Conservation (phyloP, 2,797 vertebrate species). For the Neopelma chrysocephalum region DNA sequence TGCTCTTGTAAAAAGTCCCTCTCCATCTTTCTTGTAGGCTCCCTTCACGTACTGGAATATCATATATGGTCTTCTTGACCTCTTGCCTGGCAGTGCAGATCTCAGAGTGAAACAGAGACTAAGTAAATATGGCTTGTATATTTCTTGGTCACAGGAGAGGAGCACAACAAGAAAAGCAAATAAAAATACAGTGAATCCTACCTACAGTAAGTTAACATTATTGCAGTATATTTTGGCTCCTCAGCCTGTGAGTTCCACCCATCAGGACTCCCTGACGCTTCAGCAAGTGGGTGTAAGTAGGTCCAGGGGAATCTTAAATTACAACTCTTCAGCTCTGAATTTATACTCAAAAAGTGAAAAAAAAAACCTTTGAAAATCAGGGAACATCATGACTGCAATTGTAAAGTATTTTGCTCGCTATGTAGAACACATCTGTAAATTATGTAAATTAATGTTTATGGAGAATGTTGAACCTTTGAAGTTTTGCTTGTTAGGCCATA, state of each 20-base stretch:
- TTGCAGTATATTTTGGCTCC: constrained; percentile 32
- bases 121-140: background rate
- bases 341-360: constrained; percentile 1
- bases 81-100: background rate
- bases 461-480: constrained; percentile 23
- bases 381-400: background rate
- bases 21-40: background rate
- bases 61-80: background rate
- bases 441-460: constrained; percentile 48
- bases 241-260: constrained; percentile 22
- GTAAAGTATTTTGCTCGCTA: constrained; percentile 8
- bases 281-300: constrained; percentile 51
- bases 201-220: constrained; percentile 1
- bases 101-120: background rate
- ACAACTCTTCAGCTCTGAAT: background rate
- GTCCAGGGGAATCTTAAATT: constrained; percentile 30
- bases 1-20: background rate
- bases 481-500: constrained; percentile 2
- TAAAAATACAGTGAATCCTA: background rate
- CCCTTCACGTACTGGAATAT: background rate
- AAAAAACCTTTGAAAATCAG: background rate
- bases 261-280: constrained; percentile 5
- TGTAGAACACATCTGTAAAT: constrained; percentile 30
- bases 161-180: background rate
- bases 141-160: background rate